Evolutionary conservation across 2,113 vertebrate genomes (phyloP), one percentile per base, ranked within the genome.

Genomic region (Vulpes vulpes): DNA sequence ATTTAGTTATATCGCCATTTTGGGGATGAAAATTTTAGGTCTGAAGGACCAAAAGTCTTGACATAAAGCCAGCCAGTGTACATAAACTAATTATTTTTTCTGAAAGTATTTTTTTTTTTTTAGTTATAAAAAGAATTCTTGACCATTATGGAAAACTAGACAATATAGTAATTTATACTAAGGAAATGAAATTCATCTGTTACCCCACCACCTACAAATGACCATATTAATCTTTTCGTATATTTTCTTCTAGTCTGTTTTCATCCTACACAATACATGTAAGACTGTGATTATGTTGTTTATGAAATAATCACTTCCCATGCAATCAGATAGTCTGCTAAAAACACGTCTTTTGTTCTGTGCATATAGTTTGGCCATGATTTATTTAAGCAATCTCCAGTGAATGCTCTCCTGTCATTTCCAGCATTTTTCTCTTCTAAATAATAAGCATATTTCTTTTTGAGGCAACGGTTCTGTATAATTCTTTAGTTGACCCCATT

Each of bases 211-310:
- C 20, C 16, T 49, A 1, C 51, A 55, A 64, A 88, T 49, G 67
- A 57, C 83, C n/a, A 49, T 69, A 30, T 85, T 90, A 64, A 74
- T 38, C 35, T 95, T 88, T 60, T 76, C 55, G 22, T 85, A 6
- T 91, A 43, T 84, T 95, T 89, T 53, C 65, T 73, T 43, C 8
- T 79, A 65, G 76, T 73, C 81, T 88, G 79, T 94, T 82, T 88
- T 11, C 57, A 16, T 83, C 20, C 78, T 79, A 35, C 0, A 35
- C 11, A 43, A 79, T 35, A 15, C 65, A 17, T 74, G 27, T 82
- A 62, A 94, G 76, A 67, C 90, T 65, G 11, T 65, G 49, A 32
- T 71, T 82, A 49, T 51, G 30, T 35, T 86, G 7, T 84, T 38
- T 43, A 25, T 62, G 80, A 89, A 53, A n/a, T 89, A 85, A 81